Evolutionary conservation across 2,888 invertebrate species (phyloP).

Genomic region (Caenorhabditis parvicauda): DNA sequence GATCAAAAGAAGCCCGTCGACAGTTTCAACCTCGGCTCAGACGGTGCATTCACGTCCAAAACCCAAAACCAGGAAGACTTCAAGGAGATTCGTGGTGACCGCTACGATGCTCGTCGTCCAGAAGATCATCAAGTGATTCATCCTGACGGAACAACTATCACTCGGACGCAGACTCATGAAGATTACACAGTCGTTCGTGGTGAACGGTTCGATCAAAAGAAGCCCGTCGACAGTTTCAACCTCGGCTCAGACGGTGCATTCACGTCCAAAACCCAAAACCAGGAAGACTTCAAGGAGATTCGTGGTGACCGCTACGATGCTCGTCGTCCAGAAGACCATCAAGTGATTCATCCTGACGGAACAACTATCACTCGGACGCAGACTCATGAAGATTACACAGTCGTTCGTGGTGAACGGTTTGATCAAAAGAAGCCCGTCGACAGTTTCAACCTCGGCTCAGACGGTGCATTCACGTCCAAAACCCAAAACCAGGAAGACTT

Average conservation of each 20-base stretch:
- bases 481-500: conserved; percentile 6
- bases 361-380: neutral
- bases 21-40: neutral
- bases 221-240: neutral
- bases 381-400: conserved; percentile 1
- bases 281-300: conserved; percentile 2
- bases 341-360: neutral
- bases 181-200: neutral
- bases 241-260: conserved; percentile 1
- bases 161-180: conserved; percentile 1
- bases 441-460: neutral
- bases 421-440: neutral
- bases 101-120: neutral
- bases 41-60: neutral
- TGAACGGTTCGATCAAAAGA: neutral
- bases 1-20: neutral
- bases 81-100: conserved; percentile 1
- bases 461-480: neutral
- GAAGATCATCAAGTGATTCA: neutral
- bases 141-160: neutral
- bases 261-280: conserved; percentile 1
- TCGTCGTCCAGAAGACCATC: neutral
- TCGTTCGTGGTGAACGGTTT: neutral
- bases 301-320: neutral
- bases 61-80: conserved; percentile 6